Evolutionary conservation across 1,140 invertebrate species (phyloP).

Genomic region (Atopsyche davidsoni): DNA sequence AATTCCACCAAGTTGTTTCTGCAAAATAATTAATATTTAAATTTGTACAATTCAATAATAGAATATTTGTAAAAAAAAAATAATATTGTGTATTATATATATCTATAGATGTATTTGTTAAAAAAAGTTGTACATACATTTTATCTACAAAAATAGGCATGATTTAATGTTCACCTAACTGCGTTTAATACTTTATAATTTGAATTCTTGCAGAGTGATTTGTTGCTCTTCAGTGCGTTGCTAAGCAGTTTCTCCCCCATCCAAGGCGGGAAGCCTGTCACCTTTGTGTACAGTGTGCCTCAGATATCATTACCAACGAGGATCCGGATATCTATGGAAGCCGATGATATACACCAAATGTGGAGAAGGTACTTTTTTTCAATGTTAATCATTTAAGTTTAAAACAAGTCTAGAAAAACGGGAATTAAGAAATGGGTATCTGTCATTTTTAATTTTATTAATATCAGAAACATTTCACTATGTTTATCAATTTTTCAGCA

Average conservation of each 20-base stretch:
- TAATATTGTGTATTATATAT: slow-evolving; percentile 8
- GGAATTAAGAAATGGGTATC: too few relatives aligned
- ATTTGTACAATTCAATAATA: too few relatives aligned
- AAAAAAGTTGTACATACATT: slow-evolving; percentile 4
- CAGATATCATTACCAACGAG: slow-evolving; percentile 12
- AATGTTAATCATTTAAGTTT: background rate
- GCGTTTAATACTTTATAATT: background rate
- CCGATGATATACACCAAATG: slow-evolving; percentile 20
- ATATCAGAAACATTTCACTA: too few relatives aligned
- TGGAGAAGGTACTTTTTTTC: slow-evolving; percentile 19
- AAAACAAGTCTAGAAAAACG: too few relatives aligned
- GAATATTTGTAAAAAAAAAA: too few relatives aligned
- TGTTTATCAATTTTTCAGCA: too few relatives aligned
- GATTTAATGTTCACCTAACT: slow-evolving; percentile 19
- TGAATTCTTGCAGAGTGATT: slow-evolving; percentile 15
- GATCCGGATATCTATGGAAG: slow-evolving; percentile 18
- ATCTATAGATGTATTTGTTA: background rate
- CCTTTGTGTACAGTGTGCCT: slow-evolving; percentile 18
- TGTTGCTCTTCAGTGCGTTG: slow-evolving; percentile 24
- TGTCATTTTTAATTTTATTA: too few relatives aligned
- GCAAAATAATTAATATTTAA: too few relatives aligned
- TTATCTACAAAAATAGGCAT: background rate
- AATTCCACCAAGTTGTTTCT: too few relatives aligned
- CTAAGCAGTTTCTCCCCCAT: slow-evolving; percentile 17
- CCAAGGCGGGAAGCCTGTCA: slow-evolving; percentile 14